A percentile compares a stretch with the other conserved stretches of the same genome.
Evolutionary conservation across 2,113 vertebrate species (phyloP).

Genomic region (Pycnonotus jocosus): DNA sequence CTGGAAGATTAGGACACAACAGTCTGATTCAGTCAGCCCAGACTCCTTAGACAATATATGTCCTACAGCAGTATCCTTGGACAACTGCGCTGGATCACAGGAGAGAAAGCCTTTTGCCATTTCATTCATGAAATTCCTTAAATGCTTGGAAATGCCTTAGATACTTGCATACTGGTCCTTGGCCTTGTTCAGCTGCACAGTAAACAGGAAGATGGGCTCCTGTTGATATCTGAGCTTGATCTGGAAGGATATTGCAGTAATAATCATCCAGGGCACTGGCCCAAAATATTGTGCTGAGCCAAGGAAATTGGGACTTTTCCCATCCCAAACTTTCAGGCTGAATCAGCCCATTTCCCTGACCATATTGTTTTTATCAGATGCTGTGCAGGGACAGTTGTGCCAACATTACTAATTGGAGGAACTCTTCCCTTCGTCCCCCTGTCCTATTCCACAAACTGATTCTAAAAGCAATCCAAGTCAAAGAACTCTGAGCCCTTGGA

Average conservation of each 20-base stretch:
- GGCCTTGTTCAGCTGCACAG: background rate
- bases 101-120: background rate
- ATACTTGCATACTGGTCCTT: background rate
- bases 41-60: background rate
- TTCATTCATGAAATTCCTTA: background rate
- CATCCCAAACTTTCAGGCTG: background rate
- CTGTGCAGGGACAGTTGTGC: background rate
- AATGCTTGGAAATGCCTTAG: background rate
- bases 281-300: background rate
- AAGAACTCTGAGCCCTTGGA: background rate
- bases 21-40: background rate
- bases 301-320: background rate
- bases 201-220: constrained; percentile 4
- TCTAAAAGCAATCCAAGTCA: background rate
- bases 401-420: background rate
- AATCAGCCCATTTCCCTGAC: background rate
- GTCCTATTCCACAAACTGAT: background rate
- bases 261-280: background rate
- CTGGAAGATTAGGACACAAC: background rate
- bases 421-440: accelerated
- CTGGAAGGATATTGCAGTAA: background rate
- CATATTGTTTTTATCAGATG: background rate
- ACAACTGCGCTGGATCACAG: accelerated
- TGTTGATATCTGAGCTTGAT: background rate
- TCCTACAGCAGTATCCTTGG: background rate